Evolutionary conservation across 2,113 vertebrate genomes (phyloP).

Genomic region (Heterocephalus glaber): DNA sequence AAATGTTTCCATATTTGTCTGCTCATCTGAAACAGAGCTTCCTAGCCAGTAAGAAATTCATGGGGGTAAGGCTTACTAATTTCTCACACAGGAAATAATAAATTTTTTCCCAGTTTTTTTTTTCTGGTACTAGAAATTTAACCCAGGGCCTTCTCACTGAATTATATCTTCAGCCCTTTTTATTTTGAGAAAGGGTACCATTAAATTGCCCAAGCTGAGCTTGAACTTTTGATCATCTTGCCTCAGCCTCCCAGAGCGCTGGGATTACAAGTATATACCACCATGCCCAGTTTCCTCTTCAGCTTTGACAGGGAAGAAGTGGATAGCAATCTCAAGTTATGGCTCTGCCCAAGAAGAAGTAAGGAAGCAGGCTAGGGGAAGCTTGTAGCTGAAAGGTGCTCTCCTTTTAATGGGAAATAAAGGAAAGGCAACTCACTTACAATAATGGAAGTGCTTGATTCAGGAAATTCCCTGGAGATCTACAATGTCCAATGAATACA

Average conservation of each 20-base stretch:
- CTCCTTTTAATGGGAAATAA: not conserved
- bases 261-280: not conserved
- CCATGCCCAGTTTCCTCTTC: not conserved
- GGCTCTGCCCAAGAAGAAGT: not conserved
- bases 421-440: not conserved
- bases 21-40: constrained; percentile 31
- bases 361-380: not conserved
- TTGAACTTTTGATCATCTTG: not conserved
- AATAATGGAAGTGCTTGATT: constrained; percentile 35
- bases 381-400: not conserved
- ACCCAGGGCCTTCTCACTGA: not conserved
- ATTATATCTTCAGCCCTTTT: not conserved
- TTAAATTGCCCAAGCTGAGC: not conserved
- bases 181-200: not conserved
- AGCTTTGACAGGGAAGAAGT: constrained; percentile 28
- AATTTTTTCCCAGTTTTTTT: not conserved
- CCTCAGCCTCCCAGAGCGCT: not conserved
- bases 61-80: not conserved
- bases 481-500: not conserved
- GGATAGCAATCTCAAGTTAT: not conserved
- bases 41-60: constrained; percentile 16
- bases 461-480: not conserved
- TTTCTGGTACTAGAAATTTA: not conserved
- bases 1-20: constrained; percentile 29
- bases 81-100: not conserved